These are phyloP conservation scores for Taenaris catops DNA, from an alignment of 2,888 invertebrate genomes.

Conservation along the genomic window DNA sequence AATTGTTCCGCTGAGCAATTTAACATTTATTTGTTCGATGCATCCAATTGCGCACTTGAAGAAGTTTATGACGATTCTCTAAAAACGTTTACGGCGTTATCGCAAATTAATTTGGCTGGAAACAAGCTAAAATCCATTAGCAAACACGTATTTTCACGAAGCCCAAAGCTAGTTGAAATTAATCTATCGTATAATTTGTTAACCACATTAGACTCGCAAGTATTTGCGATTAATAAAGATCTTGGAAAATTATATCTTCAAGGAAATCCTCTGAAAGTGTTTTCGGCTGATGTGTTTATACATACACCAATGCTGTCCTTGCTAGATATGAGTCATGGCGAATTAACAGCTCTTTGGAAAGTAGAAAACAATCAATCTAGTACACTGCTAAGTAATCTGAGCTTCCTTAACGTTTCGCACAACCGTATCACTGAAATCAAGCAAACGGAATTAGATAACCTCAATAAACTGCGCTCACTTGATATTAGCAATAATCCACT, in stretches of 20 bases:
- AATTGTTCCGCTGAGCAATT: slow-evolving; percentile 79
- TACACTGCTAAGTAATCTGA: slow-evolving; percentile 74
- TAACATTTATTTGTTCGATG: slow-evolving; percentile 85
- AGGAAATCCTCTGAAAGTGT: slow-evolving; percentile 84
- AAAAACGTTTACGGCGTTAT: slow-evolving; percentile 85
- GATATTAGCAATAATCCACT: slow-evolving; percentile 84
- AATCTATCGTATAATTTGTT: slow-evolving; percentile 87
- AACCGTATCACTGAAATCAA: slow-evolving; percentile 80
- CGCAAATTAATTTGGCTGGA: slow-evolving; percentile 82
- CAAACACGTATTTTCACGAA: slow-evolving; percentile 73
- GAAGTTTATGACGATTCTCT: slow-evolving; percentile 82
- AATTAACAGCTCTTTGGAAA: slow-evolving; percentile 83
- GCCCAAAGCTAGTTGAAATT: slow-evolving; percentile 82
- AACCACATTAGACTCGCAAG: slow-evolving; percentile 76
- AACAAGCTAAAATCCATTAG: slow-evolving; percentile 82
- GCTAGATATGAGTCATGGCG: slow-evolving; percentile 86
- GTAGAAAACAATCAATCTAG: slow-evolving; percentile 65
- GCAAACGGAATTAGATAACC: slow-evolving; percentile 78
- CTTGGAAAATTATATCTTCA: slow-evolving; percentile 84
- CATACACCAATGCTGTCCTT: slow-evolving; percentile 81
- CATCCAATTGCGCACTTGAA: slow-evolving; percentile 85
- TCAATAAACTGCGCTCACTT: slow-evolving; percentile 78
- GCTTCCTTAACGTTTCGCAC: slow-evolving; percentile 79
- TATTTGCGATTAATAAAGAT: slow-evolving; percentile 84
- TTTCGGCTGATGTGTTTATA: slow-evolving; percentile 84